These are phyloP conservation scores for Temnothorax ravouxi DNA, from an alignment of 2,888 invertebrate species.

Conservation along the genomic window DNA sequence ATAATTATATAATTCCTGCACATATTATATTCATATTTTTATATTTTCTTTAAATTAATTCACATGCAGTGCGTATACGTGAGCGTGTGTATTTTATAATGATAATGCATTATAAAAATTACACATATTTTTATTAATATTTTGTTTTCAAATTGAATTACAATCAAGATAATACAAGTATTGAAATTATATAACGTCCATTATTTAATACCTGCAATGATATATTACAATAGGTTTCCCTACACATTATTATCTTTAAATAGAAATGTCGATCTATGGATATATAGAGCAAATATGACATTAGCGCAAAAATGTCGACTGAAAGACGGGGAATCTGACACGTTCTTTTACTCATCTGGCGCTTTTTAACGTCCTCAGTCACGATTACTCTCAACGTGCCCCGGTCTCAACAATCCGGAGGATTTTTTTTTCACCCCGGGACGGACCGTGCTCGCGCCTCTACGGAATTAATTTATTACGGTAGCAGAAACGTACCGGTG, in stretches of 20 bases:
- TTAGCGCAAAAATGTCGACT: constrained; percentile 23
- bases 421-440: constrained; percentile 45
- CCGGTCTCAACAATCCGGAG: constrained; percentile 52
- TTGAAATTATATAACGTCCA: neutral
- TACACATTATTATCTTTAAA: neutral
- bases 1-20: neutral
- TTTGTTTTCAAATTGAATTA: constrained; percentile 4
- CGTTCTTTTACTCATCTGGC: constrained; percentile 41
- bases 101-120: neutral
- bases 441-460: constrained; percentile 54
- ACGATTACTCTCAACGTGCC: constrained; percentile 60
- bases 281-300: neutral
- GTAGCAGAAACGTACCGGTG: constrained; percentile 66
- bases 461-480: constrained; percentile 79
- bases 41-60: neutral
- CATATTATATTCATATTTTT: neutral
- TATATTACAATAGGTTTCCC: neutral
- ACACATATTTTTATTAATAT: neutral
- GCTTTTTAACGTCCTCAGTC: constrained; percentile 59
- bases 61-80: neutral
- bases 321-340: constrained; percentile 42
- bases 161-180: neutral
- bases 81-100: neutral
- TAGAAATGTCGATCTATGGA: neutral
- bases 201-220: neutral